A percentile compares a stretch with the other conserved stretches of the same genome.
Evolutionary conservation across 1,140 invertebrate genomes (phyloP).

Genomic region (Pseudomyrmex pallidus): DNA sequence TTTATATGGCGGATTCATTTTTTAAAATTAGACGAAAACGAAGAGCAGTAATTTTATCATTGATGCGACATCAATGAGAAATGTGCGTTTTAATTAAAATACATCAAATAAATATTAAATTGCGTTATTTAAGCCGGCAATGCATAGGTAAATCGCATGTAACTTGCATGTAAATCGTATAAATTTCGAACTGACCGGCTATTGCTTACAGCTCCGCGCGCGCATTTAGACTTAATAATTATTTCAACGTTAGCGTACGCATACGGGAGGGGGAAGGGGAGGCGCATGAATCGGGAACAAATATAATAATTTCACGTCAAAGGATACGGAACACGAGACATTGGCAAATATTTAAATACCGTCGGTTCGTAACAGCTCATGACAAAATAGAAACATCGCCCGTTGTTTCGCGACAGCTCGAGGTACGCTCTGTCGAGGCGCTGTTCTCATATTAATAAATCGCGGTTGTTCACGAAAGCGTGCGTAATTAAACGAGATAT

Average conservation of each 20-base stretch:
- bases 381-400: conserved; percentile 30
- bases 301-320: conserved; percentile 23
- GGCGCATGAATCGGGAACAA: conserved; percentile 26
- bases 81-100: no score
- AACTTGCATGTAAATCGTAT: background rate
- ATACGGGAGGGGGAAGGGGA: no score
- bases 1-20: no score
- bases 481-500: conserved; percentile 14
- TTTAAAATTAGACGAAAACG: no score
- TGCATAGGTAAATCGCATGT: no score
- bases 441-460: conserved; percentile 32
- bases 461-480: background rate
- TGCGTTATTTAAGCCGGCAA: background rate
- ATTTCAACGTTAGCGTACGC: conserved; percentile 18
- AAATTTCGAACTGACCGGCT: conserved; percentile 29
- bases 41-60: no score
- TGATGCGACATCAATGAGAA: no score
- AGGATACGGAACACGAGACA: background rate
- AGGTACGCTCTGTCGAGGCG: background rate
- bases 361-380: background rate
- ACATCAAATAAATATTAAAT: no score
- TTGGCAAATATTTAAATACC: conserved; percentile 36
- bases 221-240: conserved; percentile 40
- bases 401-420: conserved; percentile 28
- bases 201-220: conserved; percentile 16